Percentiles rank a stretch among this genome's conserved stretches.
Evolutionary conservation across 2,888 invertebrate species (phyloP).

Genomic region (Andrena chrysosceles): DNA sequence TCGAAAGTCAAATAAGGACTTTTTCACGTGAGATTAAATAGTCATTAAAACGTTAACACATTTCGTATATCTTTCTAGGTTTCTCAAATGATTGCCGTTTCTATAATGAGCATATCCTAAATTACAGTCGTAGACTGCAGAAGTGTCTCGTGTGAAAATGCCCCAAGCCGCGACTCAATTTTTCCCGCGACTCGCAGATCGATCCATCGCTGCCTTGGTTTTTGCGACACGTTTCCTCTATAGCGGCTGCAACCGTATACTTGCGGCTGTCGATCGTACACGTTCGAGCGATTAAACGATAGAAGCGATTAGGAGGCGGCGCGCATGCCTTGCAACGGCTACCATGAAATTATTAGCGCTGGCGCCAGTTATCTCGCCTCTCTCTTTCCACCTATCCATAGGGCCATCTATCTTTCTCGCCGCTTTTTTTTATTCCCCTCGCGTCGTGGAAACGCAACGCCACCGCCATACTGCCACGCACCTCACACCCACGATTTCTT

Average conservation of each 20-base stretch:
- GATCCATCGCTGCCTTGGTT: constrained; percentile 30
- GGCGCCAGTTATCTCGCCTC: constrained; percentile 74
- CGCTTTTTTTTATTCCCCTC: constrained; percentile 15
- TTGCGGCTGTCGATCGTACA: constrained; percentile 44
- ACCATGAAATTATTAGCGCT: constrained; percentile 76
- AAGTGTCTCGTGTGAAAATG: too few relatives aligned
- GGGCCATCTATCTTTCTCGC: constrained; percentile 34
- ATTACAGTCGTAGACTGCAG: background rate
- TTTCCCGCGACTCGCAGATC: constrained; percentile 24
- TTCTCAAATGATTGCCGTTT: too few relatives aligned
- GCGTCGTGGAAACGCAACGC: constrained; percentile 35
- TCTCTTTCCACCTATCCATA: constrained; percentile 42
- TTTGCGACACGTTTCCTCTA: constrained; percentile 43
- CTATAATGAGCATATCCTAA: too few relatives aligned
- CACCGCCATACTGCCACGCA: constrained; percentile 11
- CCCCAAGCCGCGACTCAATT: constrained; percentile 5
- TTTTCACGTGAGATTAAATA: too few relatives aligned
- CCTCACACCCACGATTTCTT: constrained; percentile 49
- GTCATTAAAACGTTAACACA: too few relatives aligned
- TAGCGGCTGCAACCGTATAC: constrained; percentile 19
- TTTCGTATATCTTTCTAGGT: too few relatives aligned
- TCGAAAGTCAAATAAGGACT: too few relatives aligned
- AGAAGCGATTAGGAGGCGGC: constrained; percentile 68
- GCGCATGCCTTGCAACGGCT: constrained; percentile 68
- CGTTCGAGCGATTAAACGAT: constrained; percentile 71